Base-by-base conservation (phyloP, 2,113 vertebrate species). In the Nibea albiflora region DNA sequence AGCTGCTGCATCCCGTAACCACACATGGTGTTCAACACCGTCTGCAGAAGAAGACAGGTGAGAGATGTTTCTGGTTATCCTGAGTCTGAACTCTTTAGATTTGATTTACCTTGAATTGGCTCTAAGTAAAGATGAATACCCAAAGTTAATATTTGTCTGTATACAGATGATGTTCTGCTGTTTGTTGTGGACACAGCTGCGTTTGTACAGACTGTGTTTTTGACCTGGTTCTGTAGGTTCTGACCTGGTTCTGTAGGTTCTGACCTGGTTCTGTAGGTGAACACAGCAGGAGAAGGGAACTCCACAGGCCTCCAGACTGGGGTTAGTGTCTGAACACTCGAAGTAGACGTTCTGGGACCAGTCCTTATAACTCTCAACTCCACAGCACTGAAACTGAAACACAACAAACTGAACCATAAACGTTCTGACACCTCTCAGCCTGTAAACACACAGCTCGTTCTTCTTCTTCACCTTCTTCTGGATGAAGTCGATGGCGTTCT, bases 201-300 rank as follows among this genome's bases (percentile, higher is more conserved):
- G 50, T n/a, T 20, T 1, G 6, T 31, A 26, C 46, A 64, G 19
- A 4, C 8, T 1, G 26, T 3, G 80, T 19, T 22, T 57, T 73
- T 73, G 35, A 96, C 95, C 95, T 96, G 93, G 76, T 90, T 93
- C 24, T 79, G 6, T 35, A 35, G 80, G 22, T 24, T 57, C 76
- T 73, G 35, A 96, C 95, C 95, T 96, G 93, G 76, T 90, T 93
- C 24, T 79, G 6, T 35, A 35, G 80, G 22, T 24, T 62, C 76
- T 74, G 31, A 96, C 95, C 95, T 96, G 93, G 78, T 91, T 93
- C n/a, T 80, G 80, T 10, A 76, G 80, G 0, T 5, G 79, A 56
- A 90, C 19, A 69, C 96, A 97, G 88, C 96, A 97, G 70, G 96
- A 97, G 88, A 95, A 96, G 10, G 96, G 96, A 15, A 96, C 96